Percentiles rank a stretch among this genome's conserved stretches.
Evolutionary conservation across 2,113 vertebrate genomes (phyloP).

Genomic region (Chroicocephalus ridibundus): DNA sequence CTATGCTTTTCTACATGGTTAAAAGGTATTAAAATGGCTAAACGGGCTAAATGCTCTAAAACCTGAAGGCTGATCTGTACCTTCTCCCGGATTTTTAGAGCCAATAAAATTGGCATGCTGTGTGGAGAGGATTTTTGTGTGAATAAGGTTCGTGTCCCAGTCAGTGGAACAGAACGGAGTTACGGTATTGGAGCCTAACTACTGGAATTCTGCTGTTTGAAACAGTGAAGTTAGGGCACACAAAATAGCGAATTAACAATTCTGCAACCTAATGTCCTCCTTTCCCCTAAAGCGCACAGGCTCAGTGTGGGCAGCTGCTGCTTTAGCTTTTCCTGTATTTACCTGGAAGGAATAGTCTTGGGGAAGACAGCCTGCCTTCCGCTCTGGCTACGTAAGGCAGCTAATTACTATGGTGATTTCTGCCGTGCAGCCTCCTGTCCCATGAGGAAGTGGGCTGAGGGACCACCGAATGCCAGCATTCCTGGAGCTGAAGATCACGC

Average conservation of each 20-base stretch:
- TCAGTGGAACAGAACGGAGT: background rate
- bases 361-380: background rate
- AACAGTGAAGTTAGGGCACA: background rate
- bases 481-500: background rate
- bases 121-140: background rate
- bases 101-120: accelerated
- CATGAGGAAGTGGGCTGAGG: constrained; percentile 7
- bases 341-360: background rate
- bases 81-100: background rate
- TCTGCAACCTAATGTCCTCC: background rate
- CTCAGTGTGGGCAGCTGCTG: background rate
- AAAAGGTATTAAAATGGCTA: background rate
- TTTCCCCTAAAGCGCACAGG: background rate
- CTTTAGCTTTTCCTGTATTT: background rate
- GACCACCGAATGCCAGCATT: background rate
- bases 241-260: background rate
- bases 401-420: background rate
- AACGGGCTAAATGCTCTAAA: background rate
- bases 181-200: background rate
- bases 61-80: background rate
- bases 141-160: background rate
- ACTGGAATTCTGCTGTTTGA: background rate
- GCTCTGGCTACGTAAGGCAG: background rate
- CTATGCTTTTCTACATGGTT: background rate
- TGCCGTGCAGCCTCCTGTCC: background rate